These are phyloP conservation scores for Terrapene triunguis DNA, from an alignment of 2,113 vertebrate genomes.

Conservation along the genomic window DNA sequence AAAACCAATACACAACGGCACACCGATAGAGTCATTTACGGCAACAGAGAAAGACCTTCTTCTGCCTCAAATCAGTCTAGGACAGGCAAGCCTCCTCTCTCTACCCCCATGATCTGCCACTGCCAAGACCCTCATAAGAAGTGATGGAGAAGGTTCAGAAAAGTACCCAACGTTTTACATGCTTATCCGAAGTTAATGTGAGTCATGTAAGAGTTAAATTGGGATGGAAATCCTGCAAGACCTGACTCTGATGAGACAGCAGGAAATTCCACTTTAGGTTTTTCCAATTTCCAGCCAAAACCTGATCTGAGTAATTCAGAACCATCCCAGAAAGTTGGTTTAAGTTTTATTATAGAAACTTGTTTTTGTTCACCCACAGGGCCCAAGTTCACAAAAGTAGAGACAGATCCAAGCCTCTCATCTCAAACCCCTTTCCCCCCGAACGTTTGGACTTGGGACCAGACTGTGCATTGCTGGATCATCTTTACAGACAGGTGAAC, in stretches of 20 bases:
- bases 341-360: neutral
- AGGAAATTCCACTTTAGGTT: neutral
- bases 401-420: neutral
- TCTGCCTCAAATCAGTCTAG: neutral
- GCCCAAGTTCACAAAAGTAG: neutral
- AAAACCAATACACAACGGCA: neutral
- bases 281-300: neutral
- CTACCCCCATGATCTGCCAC: neutral
- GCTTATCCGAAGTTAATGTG: neutral
- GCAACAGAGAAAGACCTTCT: too few relatives aligned
- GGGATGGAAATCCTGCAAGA: neutral
- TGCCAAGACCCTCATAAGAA: neutral
- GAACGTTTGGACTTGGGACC: neutral
- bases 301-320: neutral
- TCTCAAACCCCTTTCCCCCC: neutral
- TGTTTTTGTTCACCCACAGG: neutral
- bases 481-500: neutral
- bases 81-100: neutral
- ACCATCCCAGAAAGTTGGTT: neutral
- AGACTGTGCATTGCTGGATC: neutral
- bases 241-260: neutral
- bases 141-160: neutral
- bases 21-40: neutral
- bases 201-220: fast-evolving
- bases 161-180: fast-evolving